Percentiles rank a stretch among this genome's conserved stretches.
Evolutionary conservation across 2,797 vertebrate species (phyloP).

Genomic region (Vespertilio murinus): DNA sequence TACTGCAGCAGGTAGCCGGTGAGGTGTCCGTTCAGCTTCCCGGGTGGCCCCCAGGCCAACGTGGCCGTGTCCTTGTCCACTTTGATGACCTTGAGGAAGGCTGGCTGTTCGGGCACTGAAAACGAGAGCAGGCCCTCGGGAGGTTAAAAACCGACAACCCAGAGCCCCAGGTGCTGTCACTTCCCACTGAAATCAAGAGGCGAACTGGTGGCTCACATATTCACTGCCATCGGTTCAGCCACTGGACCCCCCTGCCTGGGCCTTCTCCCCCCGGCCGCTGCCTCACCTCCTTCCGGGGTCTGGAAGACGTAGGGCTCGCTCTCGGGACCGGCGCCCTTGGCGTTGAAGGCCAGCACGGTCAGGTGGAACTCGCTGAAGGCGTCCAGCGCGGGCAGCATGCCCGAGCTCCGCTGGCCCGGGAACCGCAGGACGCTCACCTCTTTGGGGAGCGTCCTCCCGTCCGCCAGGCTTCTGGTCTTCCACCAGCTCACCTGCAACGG

Average conservation of each 20-base stretch:
- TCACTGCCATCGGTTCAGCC: not conserved
- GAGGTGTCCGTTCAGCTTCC: slow-evolving; percentile 92
- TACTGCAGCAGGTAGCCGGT: slow-evolving; percentile 93
- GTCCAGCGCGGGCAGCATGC: slow-evolving; percentile 89
- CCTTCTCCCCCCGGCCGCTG: fast-evolving
- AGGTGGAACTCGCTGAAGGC: slow-evolving; percentile 95
- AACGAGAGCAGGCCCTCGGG: slow-evolving; percentile 15
- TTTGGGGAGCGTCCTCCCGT: slow-evolving; percentile 88
- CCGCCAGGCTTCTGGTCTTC: slow-evolving; percentile 90
- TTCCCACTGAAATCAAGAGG: not conserved
- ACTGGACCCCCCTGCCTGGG: fast-evolving
- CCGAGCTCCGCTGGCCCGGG: slow-evolving; percentile 88
- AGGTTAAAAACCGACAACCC: fast-evolving
- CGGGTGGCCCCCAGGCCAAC: slow-evolving; percentile 91
- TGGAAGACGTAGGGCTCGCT: slow-evolving; percentile 91
- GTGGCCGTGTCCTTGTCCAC: slow-evolving; percentile 90
- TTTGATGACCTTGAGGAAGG: slow-evolving; percentile 90
- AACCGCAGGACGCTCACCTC: slow-evolving; percentile 89
- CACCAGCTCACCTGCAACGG: slow-evolving; percentile 92
- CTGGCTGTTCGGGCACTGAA: slow-evolving; percentile 92
- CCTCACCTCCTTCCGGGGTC: slow-evolving; percentile 97
- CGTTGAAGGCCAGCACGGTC: slow-evolving; percentile 93
- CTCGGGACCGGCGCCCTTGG: slow-evolving; percentile 93
- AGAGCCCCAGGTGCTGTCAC: too few species aligned
- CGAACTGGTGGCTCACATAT: not conserved